A percentile compares a stretch with the other conserved stretches of the same genome.
Conservation (phyloP, 2,797 vertebrate species). For the Xiphorhynchus erythropygius region DNA sequence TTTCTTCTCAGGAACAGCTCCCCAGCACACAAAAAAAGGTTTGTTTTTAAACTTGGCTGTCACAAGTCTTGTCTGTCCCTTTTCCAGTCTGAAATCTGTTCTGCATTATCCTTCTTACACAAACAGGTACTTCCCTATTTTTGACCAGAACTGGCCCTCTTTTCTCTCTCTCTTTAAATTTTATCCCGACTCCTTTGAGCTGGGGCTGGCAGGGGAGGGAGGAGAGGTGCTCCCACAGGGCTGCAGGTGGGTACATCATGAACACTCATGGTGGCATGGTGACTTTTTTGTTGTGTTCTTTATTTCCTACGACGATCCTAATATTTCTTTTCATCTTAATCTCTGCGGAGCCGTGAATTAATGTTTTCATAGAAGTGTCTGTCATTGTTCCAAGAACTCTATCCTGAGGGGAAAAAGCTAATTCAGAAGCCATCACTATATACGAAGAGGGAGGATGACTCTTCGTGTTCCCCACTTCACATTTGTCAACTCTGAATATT, state of each 20-base stretch:
- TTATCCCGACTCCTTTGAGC: not conserved
- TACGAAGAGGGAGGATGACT: slow-evolving; percentile 22
- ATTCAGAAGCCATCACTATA: slow-evolving; percentile 30
- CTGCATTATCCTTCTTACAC: not conserved
- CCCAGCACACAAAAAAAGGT: not conserved
- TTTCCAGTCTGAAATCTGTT: not conserved
- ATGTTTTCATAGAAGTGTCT: slow-evolving; percentile 54
- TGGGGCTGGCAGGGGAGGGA: not conserved
- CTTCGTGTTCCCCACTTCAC: not conserved
- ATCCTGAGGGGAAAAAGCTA: slow-evolving; percentile 45
- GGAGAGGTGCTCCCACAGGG: not conserved
- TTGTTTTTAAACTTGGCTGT: not conserved
- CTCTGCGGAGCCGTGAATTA: slow-evolving; percentile 39
- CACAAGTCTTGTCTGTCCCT: not conserved
- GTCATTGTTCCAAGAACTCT: slow-evolving; percentile 1
- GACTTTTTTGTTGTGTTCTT: slow-evolving; percentile 36
- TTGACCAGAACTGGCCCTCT: not conserved
- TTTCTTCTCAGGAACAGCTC: not conserved
- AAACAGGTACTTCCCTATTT: not conserved
- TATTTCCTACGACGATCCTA: slow-evolving; percentile 4
- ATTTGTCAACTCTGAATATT: not conserved
- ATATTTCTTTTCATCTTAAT: slow-evolving; percentile 40
- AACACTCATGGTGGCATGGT: not conserved
- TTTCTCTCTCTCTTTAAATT: not conserved
- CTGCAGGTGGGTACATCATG: not conserved